Conservation (phyloP, 1,140 invertebrate genomes). For the Sitobion miscanthi region DNA sequence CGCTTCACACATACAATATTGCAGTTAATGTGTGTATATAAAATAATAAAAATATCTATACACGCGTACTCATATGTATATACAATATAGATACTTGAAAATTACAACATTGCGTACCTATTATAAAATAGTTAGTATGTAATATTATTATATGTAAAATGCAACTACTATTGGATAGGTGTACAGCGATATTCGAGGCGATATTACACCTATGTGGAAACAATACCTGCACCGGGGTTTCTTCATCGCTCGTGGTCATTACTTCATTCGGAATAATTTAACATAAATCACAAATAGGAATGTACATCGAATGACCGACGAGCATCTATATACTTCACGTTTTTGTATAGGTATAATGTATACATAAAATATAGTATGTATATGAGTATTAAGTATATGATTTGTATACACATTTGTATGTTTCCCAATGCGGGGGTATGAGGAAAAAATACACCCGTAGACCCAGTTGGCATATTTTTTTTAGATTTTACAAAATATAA, state of each 20-base stretch:
- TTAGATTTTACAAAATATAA: background rate
- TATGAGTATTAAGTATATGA: background rate
- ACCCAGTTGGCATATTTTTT: background rate
- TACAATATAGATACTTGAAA: background rate
- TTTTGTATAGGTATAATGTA: background rate
- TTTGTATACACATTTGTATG: background rate
- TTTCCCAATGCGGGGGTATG: background rate
- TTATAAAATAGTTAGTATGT: background rate
- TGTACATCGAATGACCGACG: no score
- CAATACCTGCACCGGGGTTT: background rate
- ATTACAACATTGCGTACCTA: background rate
- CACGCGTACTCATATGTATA: background rate
- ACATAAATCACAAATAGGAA: background rate
- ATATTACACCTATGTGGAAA: background rate
- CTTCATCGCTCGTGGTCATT: background rate
- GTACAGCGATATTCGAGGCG: background rate
- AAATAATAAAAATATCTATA: background rate
- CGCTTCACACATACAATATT: background rate
- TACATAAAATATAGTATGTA: background rate
- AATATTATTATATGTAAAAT: background rate
- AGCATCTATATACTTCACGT: background rate
- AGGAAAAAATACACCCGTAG: background rate
- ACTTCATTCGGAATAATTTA: constrained; percentile 29
- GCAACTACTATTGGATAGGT: background rate
- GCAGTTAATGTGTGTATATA: background rate